phyloP scores from a whole-genome alignment of 2,888 invertebrate species.

The Agonopterix arenella region DNA sequence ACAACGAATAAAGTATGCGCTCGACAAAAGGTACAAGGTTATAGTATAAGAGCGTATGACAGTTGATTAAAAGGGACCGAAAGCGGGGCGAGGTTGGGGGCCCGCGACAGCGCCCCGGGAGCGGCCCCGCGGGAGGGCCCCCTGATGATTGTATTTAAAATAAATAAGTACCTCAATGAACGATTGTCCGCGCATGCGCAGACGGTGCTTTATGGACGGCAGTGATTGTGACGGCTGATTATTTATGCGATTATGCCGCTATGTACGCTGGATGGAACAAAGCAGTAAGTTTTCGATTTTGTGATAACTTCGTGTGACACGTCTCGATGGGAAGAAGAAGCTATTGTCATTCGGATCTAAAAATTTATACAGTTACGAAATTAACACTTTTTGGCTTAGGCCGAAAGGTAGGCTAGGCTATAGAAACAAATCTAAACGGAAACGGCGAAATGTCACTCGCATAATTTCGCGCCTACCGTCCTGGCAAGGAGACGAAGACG shows the following conservation, averaged over 20 bases:
- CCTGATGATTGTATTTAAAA: slow-evolving; percentile 77
- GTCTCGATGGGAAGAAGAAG: too few species aligned
- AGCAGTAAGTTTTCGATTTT: slow-evolving; percentile 4
- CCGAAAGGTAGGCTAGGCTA: too few species aligned
- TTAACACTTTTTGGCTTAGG: too few species aligned
- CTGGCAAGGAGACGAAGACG: too few species aligned
- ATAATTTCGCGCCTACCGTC: too few species aligned
- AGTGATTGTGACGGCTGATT: slow-evolving; percentile 41
- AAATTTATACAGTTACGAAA: too few species aligned
- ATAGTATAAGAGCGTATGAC: slow-evolving; percentile 57
- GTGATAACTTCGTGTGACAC: background rate
- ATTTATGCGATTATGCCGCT: slow-evolving; percentile 32
- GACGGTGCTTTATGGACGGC: slow-evolving; percentile 47
- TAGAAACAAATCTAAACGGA: too few species aligned
- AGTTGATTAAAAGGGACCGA: slow-evolving; percentile 76
- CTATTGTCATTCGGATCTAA: too few species aligned
- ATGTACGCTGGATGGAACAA: background rate
- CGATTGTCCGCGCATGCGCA: slow-evolving; percentile 65
- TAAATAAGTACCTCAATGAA: slow-evolving; percentile 77
- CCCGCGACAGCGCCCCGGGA: slow-evolving; percentile 70
- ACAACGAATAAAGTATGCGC: background rate
- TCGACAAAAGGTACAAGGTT: background rate
- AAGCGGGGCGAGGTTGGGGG: slow-evolving; percentile 67
- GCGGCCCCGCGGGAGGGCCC: slow-evolving; percentile 60
- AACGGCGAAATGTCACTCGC: too few species aligned